phyloP scores from a whole-genome alignment of 2,888 invertebrate species.

The Helleia helle region DNA sequence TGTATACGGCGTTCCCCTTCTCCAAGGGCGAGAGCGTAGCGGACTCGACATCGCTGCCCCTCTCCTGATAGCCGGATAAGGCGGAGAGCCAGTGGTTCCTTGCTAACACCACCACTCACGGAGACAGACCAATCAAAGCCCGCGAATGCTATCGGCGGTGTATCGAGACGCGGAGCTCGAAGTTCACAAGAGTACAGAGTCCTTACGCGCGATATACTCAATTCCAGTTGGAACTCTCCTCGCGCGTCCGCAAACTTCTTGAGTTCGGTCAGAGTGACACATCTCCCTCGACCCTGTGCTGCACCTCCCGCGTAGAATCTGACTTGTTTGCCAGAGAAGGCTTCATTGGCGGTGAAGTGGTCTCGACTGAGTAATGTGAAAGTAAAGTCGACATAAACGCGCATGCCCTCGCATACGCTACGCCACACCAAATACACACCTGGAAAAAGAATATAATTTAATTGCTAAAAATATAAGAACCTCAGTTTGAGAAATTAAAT shows the following conservation, averaged over 20 bases:
- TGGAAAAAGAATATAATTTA: conserved; percentile 40
- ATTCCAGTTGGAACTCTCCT: conserved; percentile 86
- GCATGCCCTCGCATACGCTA: conserved; percentile 82
- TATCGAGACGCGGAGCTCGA: conserved; percentile 72
- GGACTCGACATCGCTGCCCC: conserved; percentile 84
- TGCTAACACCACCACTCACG: conserved; percentile 74
- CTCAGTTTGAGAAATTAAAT: too few species aligned
- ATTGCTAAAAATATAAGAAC: too few species aligned
- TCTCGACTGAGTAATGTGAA: conserved; percentile 86
- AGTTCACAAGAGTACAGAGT: conserved; percentile 84
- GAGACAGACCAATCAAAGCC: conserved; percentile 88
- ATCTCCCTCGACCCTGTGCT: conserved; percentile 82
- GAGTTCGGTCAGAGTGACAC: conserved; percentile 81
- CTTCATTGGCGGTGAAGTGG: conserved; percentile 87
- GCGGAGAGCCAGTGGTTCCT: conserved; percentile 69
- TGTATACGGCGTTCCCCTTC: conserved; percentile 79
- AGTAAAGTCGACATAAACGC: conserved; percentile 85
- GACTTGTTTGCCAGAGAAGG: conserved; percentile 84
- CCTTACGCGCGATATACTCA: conserved; percentile 82
- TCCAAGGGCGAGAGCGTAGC: conserved; percentile 80
- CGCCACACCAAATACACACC: conserved; percentile 87
- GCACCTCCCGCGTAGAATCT: conserved; percentile 79
- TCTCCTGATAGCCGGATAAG: conserved; percentile 85
- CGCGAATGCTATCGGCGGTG: conserved; percentile 80
- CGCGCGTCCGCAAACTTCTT: conserved; percentile 85